Evolutionary conservation across 2,113 vertebrate species (phyloP).

Genomic region (Chamaetylas fuelleborni): DNA sequence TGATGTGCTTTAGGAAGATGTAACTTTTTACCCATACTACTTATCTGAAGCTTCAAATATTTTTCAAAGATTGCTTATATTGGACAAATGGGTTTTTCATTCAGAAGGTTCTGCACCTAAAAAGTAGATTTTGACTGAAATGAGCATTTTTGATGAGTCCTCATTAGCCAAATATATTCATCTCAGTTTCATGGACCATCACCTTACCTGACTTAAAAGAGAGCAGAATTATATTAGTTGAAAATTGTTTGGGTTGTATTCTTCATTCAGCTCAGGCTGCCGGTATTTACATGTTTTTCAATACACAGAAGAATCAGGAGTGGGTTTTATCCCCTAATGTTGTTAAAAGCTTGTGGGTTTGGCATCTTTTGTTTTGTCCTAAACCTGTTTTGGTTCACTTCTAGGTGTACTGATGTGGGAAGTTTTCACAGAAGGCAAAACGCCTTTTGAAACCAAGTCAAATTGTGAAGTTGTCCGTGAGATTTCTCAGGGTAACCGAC

Average conservation of each 20-base stretch:
- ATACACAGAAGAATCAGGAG: not conserved
- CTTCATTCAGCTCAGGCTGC: not conserved
- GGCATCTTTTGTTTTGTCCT: not conserved
- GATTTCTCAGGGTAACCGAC: slow-evolving; percentile 81
- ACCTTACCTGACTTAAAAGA: not conserved
- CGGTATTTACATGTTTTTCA: not conserved
- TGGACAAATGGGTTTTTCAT: not conserved
- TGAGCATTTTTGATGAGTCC: not conserved
- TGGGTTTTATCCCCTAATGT: not conserved
- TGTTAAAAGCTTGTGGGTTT: not conserved
- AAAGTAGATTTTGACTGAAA: not conserved
- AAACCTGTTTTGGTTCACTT: not conserved
- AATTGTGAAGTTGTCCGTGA: slow-evolving; percentile 83
- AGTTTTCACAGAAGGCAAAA: slow-evolving; percentile 85
- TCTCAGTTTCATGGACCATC: not conserved
- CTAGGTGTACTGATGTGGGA: slow-evolving; percentile 91
- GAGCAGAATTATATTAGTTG: too few relatives aligned
- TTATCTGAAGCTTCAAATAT: not conserved
- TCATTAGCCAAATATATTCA: not conserved
- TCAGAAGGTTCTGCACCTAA: not conserved
- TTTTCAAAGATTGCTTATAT: not conserved
- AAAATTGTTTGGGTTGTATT: not conserved
- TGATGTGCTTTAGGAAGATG: not conserved
- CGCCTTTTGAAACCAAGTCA: slow-evolving; percentile 82
- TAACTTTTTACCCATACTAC: not conserved